A percentile compares a stretch with the other conserved stretches of the same genome.
Evolutionary conservation across 2,888 invertebrate species (phyloP).

Genomic region (Aspidapion aeneum): DNA sequence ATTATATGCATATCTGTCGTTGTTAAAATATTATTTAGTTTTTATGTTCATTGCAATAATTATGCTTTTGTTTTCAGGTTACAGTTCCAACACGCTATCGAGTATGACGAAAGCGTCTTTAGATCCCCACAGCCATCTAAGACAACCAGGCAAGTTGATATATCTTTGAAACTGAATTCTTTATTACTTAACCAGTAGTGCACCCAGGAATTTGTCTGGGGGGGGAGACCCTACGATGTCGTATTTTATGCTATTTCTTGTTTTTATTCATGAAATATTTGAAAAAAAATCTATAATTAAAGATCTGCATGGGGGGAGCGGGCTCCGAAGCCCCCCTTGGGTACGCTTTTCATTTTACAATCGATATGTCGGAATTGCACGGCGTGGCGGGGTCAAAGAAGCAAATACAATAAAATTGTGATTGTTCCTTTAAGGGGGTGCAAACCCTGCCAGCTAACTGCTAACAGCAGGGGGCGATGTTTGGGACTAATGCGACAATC

Average conservation of each 20-base stretch:
- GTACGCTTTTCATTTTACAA: neutral
- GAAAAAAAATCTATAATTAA: too few species aligned
- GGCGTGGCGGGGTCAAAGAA: constrained; percentile 1
- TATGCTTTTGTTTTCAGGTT: too few species aligned
- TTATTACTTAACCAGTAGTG: neutral
- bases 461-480: constrained; percentile 40
- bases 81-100: constrained; percentile 76
- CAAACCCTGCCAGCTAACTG: constrained; percentile 32
- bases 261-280: too few species aligned
- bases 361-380: neutral
- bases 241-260: too few species aligned
- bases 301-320: neutral
- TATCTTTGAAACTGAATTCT: neutral
- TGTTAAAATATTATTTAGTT: too few species aligned
- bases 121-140: constrained; percentile 84
- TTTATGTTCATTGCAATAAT: too few species aligned
- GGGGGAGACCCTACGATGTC: too few species aligned
- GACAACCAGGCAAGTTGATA: constrained; percentile 73
- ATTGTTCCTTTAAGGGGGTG: constrained; percentile 33
- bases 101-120: constrained; percentile 79
- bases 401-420: constrained; percentile 32
- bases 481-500: constrained; percentile 42
- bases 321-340: neutral
- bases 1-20: too few species aligned
- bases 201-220: neutral